A percentile compares a stretch with the other conserved stretches of the same genome.
These are phyloP conservation scores for Lepidocolaptes lacrymiger DNA, from an alignment of 2,797 vertebrate genomes.

Conservation along the genomic window DNA sequence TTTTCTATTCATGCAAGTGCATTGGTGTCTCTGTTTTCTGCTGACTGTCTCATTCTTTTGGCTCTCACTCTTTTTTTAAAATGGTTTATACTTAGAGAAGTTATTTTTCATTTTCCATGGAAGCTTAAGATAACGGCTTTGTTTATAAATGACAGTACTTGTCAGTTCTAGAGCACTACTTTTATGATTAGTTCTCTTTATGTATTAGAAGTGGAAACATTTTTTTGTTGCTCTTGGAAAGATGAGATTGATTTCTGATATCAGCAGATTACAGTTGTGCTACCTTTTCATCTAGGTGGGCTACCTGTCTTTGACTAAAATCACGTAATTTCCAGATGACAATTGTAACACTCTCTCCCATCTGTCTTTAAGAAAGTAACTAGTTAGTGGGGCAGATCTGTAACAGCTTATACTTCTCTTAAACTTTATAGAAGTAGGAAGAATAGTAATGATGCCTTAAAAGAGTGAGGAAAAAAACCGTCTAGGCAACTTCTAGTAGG, in stretches of 20 bases:
- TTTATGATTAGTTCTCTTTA: not conserved
- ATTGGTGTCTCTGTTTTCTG: not conserved
- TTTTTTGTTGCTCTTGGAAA: not conserved
- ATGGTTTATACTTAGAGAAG: not conserved
- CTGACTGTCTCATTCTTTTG: not conserved
- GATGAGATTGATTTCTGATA: not conserved
- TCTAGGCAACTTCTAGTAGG: too few species aligned
- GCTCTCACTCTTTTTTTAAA: not conserved
- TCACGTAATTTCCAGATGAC: not conserved
- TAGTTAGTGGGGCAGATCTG: not conserved
- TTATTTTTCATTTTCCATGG: not conserved
- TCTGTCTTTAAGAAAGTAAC: not conserved
- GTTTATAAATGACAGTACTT: not conserved
- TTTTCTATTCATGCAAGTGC: conserved; percentile 26
- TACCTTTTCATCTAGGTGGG: not conserved
- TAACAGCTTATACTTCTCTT: not conserved
- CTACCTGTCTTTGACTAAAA: not conserved
- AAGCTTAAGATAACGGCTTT: not conserved
- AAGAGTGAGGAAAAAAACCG: too few species aligned
- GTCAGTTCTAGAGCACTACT: not conserved
- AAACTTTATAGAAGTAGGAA: not conserved
- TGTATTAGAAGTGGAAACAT: not conserved
- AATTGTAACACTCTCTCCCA: not conserved
- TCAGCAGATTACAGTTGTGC: not conserved
- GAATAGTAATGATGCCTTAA: not conserved